Percentiles rank a stretch among this genome's conserved stretches.
Evolutionary conservation across 1,140 invertebrate genomes (phyloP).

Genomic region (Diorhabda elongata): DNA sequence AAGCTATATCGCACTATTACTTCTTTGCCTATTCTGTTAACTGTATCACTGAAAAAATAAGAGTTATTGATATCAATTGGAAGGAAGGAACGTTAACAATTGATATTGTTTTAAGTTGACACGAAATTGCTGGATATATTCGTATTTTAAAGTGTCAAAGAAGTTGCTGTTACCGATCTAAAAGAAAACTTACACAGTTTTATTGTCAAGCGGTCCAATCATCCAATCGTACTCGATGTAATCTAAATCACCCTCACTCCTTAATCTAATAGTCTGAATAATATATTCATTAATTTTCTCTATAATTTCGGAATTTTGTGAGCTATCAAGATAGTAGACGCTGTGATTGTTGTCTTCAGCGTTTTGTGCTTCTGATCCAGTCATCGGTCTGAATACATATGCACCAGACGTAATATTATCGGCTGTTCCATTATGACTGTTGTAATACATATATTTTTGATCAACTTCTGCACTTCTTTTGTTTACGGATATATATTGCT

Average conservation of each 20-base stretch:
- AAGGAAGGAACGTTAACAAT: neutral
- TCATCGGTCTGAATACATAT: conserved; percentile 6
- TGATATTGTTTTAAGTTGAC: neutral
- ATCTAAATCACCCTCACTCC: neutral
- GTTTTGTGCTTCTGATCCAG: neutral
- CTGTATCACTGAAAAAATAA: conserved; percentile 49
- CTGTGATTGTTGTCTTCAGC: neutral
- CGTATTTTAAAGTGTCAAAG: neutral
- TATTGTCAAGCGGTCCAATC: neutral
- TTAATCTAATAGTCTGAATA: neutral
- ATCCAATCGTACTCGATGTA: conserved; percentile 3
- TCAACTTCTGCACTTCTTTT: neutral
- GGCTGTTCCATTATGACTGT: conserved; percentile 2
- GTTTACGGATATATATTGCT: neutral
- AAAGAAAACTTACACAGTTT: neutral
- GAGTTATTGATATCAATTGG: too few relatives aligned
- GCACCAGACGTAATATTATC: conserved; percentile 6
- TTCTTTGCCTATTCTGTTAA: conserved; percentile 71
- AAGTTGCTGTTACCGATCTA: too few relatives aligned
- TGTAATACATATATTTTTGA: conserved; percentile 7
- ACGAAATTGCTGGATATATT: neutral
- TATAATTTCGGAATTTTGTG: neutral
- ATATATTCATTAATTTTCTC: neutral
- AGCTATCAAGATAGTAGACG: neutral
- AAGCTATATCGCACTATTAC: conserved; percentile 68